Evolutionary conservation across 1,140 invertebrate species (phyloP).

Genomic region (Oryctes rhinoceros): DNA sequence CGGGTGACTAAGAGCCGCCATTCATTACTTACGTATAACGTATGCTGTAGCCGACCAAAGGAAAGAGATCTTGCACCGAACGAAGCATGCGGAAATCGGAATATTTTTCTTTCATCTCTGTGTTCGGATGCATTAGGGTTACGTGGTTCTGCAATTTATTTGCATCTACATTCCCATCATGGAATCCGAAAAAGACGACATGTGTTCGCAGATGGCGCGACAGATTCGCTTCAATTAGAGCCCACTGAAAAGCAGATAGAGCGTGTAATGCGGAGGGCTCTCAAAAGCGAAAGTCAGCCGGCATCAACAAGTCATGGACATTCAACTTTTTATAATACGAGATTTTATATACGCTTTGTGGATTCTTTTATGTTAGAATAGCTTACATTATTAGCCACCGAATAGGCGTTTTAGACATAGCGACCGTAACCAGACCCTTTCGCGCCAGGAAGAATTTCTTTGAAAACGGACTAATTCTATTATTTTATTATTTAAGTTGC

Average conservation of each 20-base stretch:
- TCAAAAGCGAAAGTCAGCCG: constrained; percentile 18
- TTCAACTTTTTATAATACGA: not conserved
- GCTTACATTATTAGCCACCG: too few species aligned
- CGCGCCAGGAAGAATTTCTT: too few species aligned
- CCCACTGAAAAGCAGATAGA: not conserved
- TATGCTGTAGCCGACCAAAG: not conserved
- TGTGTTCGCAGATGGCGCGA: constrained; percentile 12
- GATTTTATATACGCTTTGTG: not conserved
- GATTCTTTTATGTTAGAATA: too few species aligned
- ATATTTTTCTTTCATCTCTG: not conserved
- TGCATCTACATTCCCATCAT: not conserved
- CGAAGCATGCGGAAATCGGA: constrained; percentile 11
- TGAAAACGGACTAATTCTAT: too few species aligned
- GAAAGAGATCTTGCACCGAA: not conserved
- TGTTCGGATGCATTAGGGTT: constrained; percentile 5
- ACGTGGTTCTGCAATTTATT: constrained; percentile 23
- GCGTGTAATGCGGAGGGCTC: not conserved
- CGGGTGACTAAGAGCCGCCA: not conserved
- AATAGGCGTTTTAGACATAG: too few species aligned
- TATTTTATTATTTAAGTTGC: too few species aligned
- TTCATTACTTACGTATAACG: not conserved
- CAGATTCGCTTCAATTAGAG: constrained; percentile 1
- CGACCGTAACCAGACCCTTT: too few species aligned
- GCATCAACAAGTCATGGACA: not conserved
- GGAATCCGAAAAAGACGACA: constrained; percentile 23